These are phyloP conservation scores for Andrena chrysosceles DNA, from an alignment of 2,888 invertebrate species.

Conservation along the genomic window DNA sequence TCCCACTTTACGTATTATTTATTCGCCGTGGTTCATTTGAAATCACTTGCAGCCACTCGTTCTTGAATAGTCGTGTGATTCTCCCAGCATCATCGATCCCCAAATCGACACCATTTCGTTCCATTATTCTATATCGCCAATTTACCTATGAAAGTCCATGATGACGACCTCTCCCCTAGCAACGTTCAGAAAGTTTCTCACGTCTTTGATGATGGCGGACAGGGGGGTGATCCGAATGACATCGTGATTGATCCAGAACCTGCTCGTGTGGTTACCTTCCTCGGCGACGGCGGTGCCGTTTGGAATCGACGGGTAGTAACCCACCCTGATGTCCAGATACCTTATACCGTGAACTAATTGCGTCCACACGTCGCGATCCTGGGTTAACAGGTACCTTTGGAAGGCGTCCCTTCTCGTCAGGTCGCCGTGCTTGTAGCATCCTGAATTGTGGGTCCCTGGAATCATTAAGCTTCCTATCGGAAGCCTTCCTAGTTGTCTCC, in stretches of 20 bases:
- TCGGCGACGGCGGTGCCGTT: conserved; percentile 67
- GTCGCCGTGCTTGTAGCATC: conserved; percentile 86
- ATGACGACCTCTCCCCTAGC: conserved; percentile 91
- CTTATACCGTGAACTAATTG: conserved; percentile 94
- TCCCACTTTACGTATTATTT: conserved; percentile 2
- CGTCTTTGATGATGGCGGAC: conserved; percentile 88
- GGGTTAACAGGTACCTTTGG: conserved; percentile 86
- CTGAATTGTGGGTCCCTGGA: conserved; percentile 88
- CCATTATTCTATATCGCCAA: not conserved
- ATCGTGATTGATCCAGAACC: conserved; percentile 92
- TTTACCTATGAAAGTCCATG: conserved; percentile 90
- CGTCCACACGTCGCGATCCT: conserved; percentile 93
- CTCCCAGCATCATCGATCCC: conserved; percentile 20
- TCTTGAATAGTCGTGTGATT: not conserved
- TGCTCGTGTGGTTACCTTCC: conserved; percentile 78
- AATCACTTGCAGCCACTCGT: not conserved
- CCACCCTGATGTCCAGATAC: conserved; percentile 93
- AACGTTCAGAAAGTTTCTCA: conserved; percentile 89
- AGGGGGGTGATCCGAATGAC: conserved; percentile 90
- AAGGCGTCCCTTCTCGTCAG: conserved; percentile 84
- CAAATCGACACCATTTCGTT: not conserved
- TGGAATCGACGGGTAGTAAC: conserved; percentile 86
- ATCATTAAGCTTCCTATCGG: conserved; percentile 86
- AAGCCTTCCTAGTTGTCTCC: conserved; percentile 86
- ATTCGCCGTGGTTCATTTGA: not conserved